Evolutionary conservation across 1,140 invertebrate species (phyloP).

Genomic region (Meteorus sp.): DNA sequence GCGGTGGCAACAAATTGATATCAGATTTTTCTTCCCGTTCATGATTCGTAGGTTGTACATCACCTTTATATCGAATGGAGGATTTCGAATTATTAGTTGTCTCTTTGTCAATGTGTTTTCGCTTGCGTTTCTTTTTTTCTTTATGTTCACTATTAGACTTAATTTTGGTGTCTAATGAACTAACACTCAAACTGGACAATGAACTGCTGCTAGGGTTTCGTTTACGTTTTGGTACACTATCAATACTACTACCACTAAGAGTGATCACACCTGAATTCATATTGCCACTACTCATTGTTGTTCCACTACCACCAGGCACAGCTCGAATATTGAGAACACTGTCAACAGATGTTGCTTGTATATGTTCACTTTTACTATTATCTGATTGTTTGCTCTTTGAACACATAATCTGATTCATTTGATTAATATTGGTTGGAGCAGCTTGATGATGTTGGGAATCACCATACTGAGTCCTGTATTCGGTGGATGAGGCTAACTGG

Average conservation of each 20-base stretch:
- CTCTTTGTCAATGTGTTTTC: conserved; percentile 43
- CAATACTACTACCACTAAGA: conserved; percentile 21
- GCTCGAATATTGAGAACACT: conserved; percentile 32
- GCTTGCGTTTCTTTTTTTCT: conserved; percentile 48
- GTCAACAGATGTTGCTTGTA: conserved; percentile 16
- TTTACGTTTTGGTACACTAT: conserved; percentile 53
- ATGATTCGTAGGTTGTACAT: conserved; percentile 66
- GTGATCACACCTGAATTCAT: conserved; percentile 20
- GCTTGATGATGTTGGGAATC: conserved; percentile 16
- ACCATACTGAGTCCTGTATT: conserved; percentile 32
- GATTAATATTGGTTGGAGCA: no score
- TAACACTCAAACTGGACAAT: conserved; percentile 51
- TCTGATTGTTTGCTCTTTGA: conserved; percentile 7
- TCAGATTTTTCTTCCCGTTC: conserved; percentile 60
- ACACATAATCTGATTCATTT: conserved; percentile 12
- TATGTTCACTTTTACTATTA: neutral
- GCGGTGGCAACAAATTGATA: conserved; percentile 46
- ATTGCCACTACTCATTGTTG: conserved; percentile 19
- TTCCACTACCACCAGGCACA: conserved; percentile 28
- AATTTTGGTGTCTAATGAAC: conserved; percentile 47
- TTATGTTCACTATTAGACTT: conserved; percentile 47
- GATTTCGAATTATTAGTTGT: conserved; percentile 34
- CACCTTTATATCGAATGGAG: conserved; percentile 50
- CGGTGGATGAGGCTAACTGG: conserved; percentile 29
- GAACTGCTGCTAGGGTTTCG: conserved; percentile 60